Percentiles rank a stretch among this genome's conserved stretches.
phyloP scores from a whole-genome alignment of 2,797 vertebrate species.

The Sylvilagus floridanus region DNA sequence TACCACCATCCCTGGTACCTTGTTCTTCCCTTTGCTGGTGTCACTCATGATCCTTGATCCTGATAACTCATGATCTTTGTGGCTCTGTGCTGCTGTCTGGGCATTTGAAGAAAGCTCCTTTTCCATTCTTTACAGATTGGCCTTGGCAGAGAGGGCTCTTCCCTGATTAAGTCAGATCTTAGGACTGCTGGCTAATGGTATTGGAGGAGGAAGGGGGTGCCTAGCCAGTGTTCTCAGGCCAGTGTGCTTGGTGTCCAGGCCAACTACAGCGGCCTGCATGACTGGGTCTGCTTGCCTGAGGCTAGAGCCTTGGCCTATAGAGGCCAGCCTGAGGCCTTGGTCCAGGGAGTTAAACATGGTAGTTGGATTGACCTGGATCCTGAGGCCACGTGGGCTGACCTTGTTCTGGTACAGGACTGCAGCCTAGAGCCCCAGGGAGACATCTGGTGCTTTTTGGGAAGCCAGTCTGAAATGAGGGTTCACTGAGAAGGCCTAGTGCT shows the following conservation, averaged over 20 bases:
- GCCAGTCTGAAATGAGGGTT: neutral
- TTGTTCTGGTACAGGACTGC: neutral
- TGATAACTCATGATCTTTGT: neutral
- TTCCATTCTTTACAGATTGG: neutral
- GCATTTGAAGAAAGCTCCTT: neutral
- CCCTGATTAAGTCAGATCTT: neutral
- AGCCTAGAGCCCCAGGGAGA: neutral
- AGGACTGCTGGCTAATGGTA: neutral
- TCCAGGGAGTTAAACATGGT: neutral
- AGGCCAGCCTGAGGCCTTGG: too few species aligned
- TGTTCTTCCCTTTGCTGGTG: neutral
- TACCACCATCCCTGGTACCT: neutral
- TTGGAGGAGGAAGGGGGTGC: too few species aligned
- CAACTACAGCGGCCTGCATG: too few species aligned
- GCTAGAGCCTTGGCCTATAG: neutral
- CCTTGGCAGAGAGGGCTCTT: neutral
- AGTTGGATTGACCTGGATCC: neutral
- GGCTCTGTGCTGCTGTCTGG: neutral
- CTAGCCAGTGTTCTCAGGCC: neutral
- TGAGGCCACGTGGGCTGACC: neutral
- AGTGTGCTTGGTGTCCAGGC: neutral
- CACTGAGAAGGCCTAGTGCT: neutral
- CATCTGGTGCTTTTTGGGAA: neutral
- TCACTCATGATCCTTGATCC: neutral
- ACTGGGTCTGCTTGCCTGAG: neutral